These are phyloP conservation scores for Ariolimax columbianus DNA, from an alignment of 2,888 invertebrate genomes.

Conservation along the genomic window DNA sequence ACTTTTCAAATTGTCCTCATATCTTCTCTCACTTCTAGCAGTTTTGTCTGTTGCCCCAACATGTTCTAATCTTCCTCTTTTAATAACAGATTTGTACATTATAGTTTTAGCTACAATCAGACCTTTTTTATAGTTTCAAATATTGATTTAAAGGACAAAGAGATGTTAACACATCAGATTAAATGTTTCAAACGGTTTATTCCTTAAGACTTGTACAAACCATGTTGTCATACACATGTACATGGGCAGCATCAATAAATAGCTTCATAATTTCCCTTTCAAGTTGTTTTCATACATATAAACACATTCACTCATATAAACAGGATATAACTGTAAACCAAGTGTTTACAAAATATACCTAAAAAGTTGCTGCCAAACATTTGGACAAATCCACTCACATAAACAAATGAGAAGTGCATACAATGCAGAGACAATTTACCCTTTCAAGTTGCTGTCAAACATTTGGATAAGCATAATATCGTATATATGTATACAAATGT, in stretches of 20 bases:
- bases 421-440: background rate
- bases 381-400: background rate
- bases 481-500: background rate
- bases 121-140: too few species aligned
- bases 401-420: background rate
- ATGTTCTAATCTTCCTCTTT: too few species aligned
- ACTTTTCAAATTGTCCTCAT: too few species aligned
- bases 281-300: background rate
- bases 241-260: conserved; percentile 11
- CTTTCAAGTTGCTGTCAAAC: background rate
- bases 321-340: too few species aligned
- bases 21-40: too few species aligned
- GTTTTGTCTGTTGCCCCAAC: too few species aligned
- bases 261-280: conserved; percentile 8
- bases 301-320: too few species aligned
- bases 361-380: background rate
- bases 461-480: background rate
- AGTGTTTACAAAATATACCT: too few species aligned
- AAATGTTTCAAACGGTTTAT: conserved; percentile 11
- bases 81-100: too few species aligned
- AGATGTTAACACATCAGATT: background rate
- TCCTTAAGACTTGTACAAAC: conserved; percentile 19
- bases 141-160: background rate
- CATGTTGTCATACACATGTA: conserved; percentile 13
- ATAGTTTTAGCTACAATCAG: too few species aligned